A percentile compares a stretch with the other conserved stretches of the same genome.
These are phyloP conservation scores for Talpa occidentalis DNA, from an alignment of 2,113 vertebrate species.

Conservation along the genomic window DNA sequence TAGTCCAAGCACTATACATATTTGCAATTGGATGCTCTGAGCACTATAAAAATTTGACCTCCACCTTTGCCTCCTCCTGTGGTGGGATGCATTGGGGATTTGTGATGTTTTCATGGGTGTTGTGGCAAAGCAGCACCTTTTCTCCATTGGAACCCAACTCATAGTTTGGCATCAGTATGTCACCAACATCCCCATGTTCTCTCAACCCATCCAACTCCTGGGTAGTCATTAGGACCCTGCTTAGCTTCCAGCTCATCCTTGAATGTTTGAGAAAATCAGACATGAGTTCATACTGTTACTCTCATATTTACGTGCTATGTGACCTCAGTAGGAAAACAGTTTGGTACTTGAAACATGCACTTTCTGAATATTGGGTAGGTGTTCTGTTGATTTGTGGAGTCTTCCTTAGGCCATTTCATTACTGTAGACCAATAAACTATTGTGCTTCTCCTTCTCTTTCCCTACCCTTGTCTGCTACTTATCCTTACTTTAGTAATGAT, in stretches of 20 bases:
- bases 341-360: neutral
- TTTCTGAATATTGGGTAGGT: neutral
- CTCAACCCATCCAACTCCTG: neutral
- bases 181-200: neutral
- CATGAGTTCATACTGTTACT: neutral
- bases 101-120: neutral
- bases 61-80: fast-evolving
- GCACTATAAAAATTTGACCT: neutral
- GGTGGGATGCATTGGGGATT: neutral
- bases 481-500: neutral
- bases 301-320: neutral
- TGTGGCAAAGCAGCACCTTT: neutral
- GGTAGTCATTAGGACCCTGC: neutral
- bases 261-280: neutral
- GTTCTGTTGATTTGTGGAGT: neutral
- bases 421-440: neutral
- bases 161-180: neutral
- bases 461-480: neutral
- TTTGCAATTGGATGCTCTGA: neutral
- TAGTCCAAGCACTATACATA: neutral
- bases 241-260: neutral
- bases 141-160: neutral
- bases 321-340: neutral
- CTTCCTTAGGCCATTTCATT: neutral
- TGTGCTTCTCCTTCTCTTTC: neutral